Percentiles rank a stretch among this genome's conserved stretches.
Conservation (phyloP, 2,888 invertebrate genomes). For the Onthophagus sagittarius region DNA sequence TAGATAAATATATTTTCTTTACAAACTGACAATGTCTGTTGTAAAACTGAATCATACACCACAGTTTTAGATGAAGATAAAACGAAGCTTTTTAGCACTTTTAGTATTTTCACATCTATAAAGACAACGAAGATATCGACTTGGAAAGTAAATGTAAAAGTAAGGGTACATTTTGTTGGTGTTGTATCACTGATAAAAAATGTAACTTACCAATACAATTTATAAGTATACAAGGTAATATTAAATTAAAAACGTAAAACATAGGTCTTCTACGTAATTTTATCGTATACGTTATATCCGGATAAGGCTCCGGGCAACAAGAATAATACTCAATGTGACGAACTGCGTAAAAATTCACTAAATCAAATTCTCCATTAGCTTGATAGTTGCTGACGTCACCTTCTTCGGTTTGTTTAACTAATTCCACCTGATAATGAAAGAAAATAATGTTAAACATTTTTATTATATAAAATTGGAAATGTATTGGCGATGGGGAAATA, state of each 20-base stretch:
- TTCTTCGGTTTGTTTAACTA: constrained; percentile 72
- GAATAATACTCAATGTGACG: constrained; percentile 73
- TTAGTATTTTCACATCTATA: too few species aligned
- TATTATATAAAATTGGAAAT: too few species aligned
- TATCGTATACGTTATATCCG: constrained; percentile 79
- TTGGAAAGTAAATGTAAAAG: too few species aligned
- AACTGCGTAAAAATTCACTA: constrained; percentile 71
- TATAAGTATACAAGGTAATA: constrained; percentile 79
- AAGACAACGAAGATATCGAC: too few species aligned
- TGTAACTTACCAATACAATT: constrained; percentile 70
- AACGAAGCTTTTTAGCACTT: too few species aligned
- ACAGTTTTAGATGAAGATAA: too few species aligned
- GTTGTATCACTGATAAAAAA: neutral
- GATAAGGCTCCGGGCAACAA: constrained; percentile 79
- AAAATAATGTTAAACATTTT: too few species aligned
- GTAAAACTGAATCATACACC: too few species aligned
- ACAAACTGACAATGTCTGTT: too few species aligned
- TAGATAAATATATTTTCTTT: too few species aligned
- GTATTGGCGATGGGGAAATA: too few species aligned
- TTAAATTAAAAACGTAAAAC: constrained; percentile 83
- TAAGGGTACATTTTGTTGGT: too few species aligned
- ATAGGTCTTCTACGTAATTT: constrained; percentile 71
- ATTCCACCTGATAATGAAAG: constrained; percentile 58
- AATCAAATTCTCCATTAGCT: constrained; percentile 86
- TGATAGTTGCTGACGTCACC: constrained; percentile 87